Percentiles rank a stretch among this genome's conserved stretches.
Evolutionary conservation across 1,140 invertebrate genomes (phyloP).

Genomic region (Aphelinus atriplicis): DNA sequence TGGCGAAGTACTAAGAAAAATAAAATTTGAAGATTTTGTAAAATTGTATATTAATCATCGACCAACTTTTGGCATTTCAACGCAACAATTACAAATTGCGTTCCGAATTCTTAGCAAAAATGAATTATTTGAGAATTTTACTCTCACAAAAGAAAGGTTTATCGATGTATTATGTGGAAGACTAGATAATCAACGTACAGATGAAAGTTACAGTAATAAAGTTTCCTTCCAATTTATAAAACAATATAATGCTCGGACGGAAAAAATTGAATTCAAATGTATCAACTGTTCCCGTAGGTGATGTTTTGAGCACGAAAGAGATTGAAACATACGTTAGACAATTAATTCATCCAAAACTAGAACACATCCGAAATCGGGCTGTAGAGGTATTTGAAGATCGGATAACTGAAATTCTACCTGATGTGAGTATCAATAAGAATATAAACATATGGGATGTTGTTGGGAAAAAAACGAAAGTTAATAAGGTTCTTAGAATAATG

Average conservation of each 20-base stretch:
- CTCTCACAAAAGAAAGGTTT: slow-evolving; percentile 44
- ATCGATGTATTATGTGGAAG: slow-evolving; percentile 44
- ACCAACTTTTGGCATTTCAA: slow-evolving; percentile 67
- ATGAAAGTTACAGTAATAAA: not conserved
- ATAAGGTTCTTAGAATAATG: slow-evolving; percentile 53
- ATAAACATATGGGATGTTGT: not conserved
- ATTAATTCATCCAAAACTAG: slow-evolving; percentile 23
- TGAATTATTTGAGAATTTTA: slow-evolving; percentile 36
- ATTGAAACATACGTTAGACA: slow-evolving; percentile 41
- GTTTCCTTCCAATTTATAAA: not conserved
- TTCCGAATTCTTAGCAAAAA: slow-evolving; percentile 44
- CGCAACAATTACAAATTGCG: slow-evolving; percentile 50
- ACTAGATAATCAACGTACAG: not conserved
- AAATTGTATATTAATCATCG: slow-evolving; percentile 79
- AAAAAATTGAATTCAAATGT: no score
- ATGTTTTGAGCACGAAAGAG: slow-evolving; percentile 43
- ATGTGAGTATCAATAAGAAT: slow-evolving; percentile 37
- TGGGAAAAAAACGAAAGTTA: slow-evolving; percentile 38
- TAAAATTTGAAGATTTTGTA: slow-evolving; percentile 77
- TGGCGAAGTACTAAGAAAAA: slow-evolving; percentile 65
- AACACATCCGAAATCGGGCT: no score
- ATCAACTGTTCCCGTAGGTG: slow-evolving; percentile 33
- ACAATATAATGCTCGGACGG: no score
- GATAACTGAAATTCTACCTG: slow-evolving; percentile 48
- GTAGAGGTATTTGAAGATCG: no score